phyloP scores from a whole-genome alignment of 2,797 vertebrate genomes.

The Tenualosa ilisha region DNA sequence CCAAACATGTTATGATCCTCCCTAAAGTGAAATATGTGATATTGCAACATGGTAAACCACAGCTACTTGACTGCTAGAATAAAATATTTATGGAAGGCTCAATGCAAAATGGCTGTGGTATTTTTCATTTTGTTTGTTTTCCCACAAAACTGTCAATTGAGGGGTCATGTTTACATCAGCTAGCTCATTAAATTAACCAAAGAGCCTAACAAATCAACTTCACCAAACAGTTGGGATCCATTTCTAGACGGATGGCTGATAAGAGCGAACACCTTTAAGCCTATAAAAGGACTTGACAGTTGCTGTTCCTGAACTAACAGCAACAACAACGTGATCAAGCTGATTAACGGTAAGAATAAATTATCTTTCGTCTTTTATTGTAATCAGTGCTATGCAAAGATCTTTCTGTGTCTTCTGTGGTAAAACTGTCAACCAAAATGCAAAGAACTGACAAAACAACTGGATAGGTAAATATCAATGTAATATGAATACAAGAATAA shows the following conservation, averaged over 20 bases:
- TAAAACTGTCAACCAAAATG: neutral
- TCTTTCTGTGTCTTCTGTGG: neutral
- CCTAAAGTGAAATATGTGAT: neutral
- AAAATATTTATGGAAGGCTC: neutral
- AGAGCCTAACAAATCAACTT: neutral
- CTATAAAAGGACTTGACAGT: neutral
- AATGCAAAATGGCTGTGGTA: slow-evolving; percentile 3
- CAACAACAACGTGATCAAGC: neutral
- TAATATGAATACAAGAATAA: neutral
- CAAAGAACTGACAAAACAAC: neutral
- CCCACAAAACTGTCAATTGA: neutral
- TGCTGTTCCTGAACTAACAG: neutral
- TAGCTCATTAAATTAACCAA: neutral
- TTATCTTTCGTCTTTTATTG: neutral
- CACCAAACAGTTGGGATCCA: neutral
- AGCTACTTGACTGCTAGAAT: neutral
- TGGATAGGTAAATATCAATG: neutral
- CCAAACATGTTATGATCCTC: neutral
- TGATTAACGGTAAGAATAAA: neutral
- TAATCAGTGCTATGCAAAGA: neutral
- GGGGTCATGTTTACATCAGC: neutral
- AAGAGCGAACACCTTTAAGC: neutral
- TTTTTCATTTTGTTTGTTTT: neutral
- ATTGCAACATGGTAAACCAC: slow-evolving; percentile 12
- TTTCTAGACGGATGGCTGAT: neutral